Evolutionary conservation across 2,797 vertebrate genomes (phyloP).

Genomic region (Macroramphosus scolopax): DNA sequence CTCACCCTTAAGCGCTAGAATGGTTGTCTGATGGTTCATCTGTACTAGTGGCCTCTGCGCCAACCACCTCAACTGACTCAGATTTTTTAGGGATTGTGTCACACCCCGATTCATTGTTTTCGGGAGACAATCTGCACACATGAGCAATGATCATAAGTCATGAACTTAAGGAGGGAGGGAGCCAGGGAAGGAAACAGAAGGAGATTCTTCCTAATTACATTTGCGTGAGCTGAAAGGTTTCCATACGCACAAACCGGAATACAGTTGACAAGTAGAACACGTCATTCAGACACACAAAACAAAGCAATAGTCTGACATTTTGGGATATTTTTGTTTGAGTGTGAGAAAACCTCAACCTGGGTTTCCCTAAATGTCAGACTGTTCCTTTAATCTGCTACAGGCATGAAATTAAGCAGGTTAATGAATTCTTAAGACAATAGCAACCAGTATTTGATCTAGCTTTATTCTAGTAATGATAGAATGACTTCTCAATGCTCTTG

Average conservation of each 20-base stretch:
- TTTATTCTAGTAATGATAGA: too few species aligned
- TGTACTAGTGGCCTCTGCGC: slow-evolving; percentile 63
- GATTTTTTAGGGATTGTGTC: slow-evolving; percentile 69
- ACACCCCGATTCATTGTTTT: slow-evolving; percentile 68
- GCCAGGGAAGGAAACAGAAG: slow-evolving; percentile 19
- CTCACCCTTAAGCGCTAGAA: slow-evolving; percentile 77
- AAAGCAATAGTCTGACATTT: not conserved
- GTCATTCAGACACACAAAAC: slow-evolving; percentile 8
- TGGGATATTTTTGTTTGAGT: too few species aligned
- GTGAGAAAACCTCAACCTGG: too few species aligned
- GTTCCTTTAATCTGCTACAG: too few species aligned
- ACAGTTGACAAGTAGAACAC: too few species aligned
- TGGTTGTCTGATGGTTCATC: slow-evolving; percentile 69
- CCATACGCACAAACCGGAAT: too few species aligned
- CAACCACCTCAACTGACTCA: slow-evolving; percentile 74
- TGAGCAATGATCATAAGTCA: slow-evolving; percentile 26
- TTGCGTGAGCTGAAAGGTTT: slow-evolving; percentile 9
- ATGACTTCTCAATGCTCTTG: too few species aligned
- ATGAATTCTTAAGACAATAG: too few species aligned
- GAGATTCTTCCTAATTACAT: slow-evolving; percentile 16
- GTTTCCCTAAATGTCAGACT: too few species aligned
- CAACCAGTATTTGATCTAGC: too few species aligned
- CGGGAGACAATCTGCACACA: slow-evolving; percentile 72
- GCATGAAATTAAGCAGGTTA: too few species aligned
- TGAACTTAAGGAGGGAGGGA: slow-evolving; percentile 2